A percentile compares a stretch with the other conserved stretches of the same genome.
phyloP scores from a whole-genome alignment of 2,888 invertebrate genomes.

The Dynastes grantii region DNA sequence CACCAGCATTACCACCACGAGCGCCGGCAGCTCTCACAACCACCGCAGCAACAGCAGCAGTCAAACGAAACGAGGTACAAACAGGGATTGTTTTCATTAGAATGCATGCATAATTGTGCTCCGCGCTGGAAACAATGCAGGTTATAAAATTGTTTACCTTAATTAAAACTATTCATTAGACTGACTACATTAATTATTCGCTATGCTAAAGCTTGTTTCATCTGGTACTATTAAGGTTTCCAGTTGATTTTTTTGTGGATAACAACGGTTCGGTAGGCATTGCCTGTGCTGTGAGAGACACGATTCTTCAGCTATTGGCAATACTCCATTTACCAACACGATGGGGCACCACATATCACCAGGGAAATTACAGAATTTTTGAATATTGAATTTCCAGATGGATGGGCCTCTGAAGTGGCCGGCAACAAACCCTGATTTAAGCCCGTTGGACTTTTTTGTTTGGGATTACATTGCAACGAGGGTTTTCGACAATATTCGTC shows the following conservation, averaged over 20 bases:
- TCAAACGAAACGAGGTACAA: constrained; percentile 25
- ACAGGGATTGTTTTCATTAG: constrained; percentile 45
- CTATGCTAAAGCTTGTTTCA: not conserved
- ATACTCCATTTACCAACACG: no score
- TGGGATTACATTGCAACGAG: no score
- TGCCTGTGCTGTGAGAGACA: not conserved
- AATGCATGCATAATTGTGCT: constrained; percentile 26
- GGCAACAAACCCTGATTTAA: no score
- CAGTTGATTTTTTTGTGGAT: not conserved
- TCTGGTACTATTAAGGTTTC: not conserved
- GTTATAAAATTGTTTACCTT: constrained; percentile 47
- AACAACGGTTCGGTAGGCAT: no score
- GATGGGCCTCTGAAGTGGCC: no score
- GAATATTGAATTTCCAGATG: no score
- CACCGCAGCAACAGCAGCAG: constrained; percentile 5
- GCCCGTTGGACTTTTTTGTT: no score
- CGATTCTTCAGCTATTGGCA: no score
- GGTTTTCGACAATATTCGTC: no score
- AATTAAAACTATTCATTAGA: constrained; percentile 49
- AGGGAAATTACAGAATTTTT: no score
- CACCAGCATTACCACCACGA: not conserved
- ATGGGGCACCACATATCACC: no score
- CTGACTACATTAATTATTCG: constrained; percentile 31
- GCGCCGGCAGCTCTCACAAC: no score
- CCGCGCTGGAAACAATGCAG: constrained; percentile 31